These are phyloP conservation scores for Phengaris alcon DNA, from an alignment of 2,888 invertebrate genomes.

Conservation along the genomic window DNA sequence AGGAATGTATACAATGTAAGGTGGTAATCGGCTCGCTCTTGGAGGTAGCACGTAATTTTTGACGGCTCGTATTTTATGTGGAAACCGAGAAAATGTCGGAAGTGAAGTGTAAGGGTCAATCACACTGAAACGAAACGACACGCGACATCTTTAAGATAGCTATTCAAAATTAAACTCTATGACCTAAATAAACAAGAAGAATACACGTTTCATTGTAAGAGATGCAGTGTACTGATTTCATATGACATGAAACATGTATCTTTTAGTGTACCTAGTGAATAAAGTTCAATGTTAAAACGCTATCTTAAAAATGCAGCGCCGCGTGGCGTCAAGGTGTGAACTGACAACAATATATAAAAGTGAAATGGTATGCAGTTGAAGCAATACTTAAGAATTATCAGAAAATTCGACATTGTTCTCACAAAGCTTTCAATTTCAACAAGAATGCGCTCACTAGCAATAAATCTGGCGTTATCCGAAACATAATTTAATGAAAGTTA, in stretches of 20 bases:
- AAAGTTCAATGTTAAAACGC: no score
- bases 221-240: no score
- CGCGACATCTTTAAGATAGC: no score
- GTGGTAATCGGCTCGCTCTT: slow-evolving; percentile 35
- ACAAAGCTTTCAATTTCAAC: slow-evolving; percentile 10
- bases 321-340: no score
- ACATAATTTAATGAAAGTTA: slow-evolving; percentile 33
- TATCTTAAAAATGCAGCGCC: no score
- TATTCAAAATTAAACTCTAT: no score
- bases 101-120: not conserved
- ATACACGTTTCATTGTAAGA: no score
- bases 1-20: slow-evolving; percentile 42
- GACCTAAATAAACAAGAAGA: no score
- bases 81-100: not conserved
- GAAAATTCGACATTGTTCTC: slow-evolving; percentile 1
- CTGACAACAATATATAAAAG: not conserved
- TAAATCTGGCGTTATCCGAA: slow-evolving; percentile 32
- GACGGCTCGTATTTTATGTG: slow-evolving; percentile 18
- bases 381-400: slow-evolving; percentile 14
- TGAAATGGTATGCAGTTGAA: not conserved
- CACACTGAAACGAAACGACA: no score
- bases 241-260: no score
- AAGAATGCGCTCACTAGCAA: slow-evolving; percentile 13
- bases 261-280: no score
- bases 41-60: slow-evolving; percentile 32